Evolutionary conservation across 2,888 invertebrate species (phyloP).

Genomic region (Notodonta dromedarius): DNA sequence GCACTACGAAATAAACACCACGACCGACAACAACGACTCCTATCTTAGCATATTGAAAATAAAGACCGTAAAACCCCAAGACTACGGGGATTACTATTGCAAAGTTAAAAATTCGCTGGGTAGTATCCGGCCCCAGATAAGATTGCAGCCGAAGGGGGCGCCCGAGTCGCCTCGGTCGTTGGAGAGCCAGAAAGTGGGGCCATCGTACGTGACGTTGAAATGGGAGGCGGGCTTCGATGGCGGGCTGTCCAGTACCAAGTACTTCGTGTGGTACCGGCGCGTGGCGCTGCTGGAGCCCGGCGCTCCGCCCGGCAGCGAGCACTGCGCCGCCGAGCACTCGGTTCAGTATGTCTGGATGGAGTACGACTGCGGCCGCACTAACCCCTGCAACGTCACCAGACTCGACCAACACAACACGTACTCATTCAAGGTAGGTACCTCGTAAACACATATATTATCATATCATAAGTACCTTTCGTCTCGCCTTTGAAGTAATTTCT

Average conservation of each 20-base stretch:
- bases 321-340: slow-evolving; percentile 59
- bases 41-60: slow-evolving; percentile 91
- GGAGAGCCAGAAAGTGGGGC: slow-evolving; percentile 89
- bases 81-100: slow-evolving; percentile 97
- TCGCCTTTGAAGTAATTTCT: slow-evolving; percentile 1
- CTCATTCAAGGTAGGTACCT: slow-evolving; percentile 88
- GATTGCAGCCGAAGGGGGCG: slow-evolving; percentile 93
- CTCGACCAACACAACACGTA: slow-evolving; percentile 95
- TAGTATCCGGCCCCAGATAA: slow-evolving; percentile 89
- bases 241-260: slow-evolving; percentile 93
- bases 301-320: slow-evolving; percentile 66
- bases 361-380: slow-evolving; percentile 92
- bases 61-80: slow-evolving; percentile 89
- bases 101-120: slow-evolving; percentile 93
- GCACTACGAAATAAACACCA: slow-evolving; percentile 93
- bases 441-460: slow-evolving; percentile 14
- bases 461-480: background rate
- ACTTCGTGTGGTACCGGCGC: slow-evolving; percentile 92
- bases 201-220: slow-evolving; percentile 90
- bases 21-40: slow-evolving; percentile 92
- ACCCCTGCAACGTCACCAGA: slow-evolving; percentile 94
- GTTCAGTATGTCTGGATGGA: slow-evolving; percentile 90
- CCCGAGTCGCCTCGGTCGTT: slow-evolving; percentile 93
- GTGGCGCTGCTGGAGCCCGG: slow-evolving; percentile 84
- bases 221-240: slow-evolving; percentile 97